Evolutionary conservation across 2,888 invertebrate genomes (phyloP).

Genomic region (Troglohyphantes excavatus): DNA sequence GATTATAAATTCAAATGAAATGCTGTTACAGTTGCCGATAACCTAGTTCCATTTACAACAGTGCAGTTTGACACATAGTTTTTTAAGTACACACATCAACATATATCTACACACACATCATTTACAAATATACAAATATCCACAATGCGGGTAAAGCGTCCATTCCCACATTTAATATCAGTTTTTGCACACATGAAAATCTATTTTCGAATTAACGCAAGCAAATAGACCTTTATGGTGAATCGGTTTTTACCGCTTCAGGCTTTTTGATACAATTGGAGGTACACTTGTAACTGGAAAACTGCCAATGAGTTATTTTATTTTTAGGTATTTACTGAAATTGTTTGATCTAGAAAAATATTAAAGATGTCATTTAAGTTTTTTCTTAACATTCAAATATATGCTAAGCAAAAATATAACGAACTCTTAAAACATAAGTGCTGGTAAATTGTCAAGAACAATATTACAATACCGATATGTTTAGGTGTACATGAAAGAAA

Average conservation of each 20-base stretch:
- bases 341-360: too few relatives aligned
- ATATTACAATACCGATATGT: too few relatives aligned
- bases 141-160: neutral
- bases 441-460: too few relatives aligned
- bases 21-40: conserved; percentile 18
- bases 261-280: too few relatives aligned
- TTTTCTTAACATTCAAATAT: too few relatives aligned
- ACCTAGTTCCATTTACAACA: conserved; percentile 25
- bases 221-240: too few relatives aligned
- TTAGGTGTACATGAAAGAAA: too few relatives aligned
- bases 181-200: neutral
- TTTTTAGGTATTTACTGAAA: neutral
- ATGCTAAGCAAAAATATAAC: too few relatives aligned
- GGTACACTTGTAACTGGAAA: neutral
- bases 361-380: too few relatives aligned
- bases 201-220: neutral
- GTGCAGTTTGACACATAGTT: conserved; percentile 64
- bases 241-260: too few relatives aligned
- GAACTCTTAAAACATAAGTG: too few relatives aligned
- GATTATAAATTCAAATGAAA: conserved; percentile 24
- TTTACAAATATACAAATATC: conserved; percentile 73
- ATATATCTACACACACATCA: conserved; percentile 47
- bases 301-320: neutral
- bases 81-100: conserved; percentile 48
- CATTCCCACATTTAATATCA: neutral